A percentile compares a stretch with the other conserved stretches of the same genome.
phyloP scores from a whole-genome alignment of 2,888 invertebrate species.

The Parnassius glacialis region DNA sequence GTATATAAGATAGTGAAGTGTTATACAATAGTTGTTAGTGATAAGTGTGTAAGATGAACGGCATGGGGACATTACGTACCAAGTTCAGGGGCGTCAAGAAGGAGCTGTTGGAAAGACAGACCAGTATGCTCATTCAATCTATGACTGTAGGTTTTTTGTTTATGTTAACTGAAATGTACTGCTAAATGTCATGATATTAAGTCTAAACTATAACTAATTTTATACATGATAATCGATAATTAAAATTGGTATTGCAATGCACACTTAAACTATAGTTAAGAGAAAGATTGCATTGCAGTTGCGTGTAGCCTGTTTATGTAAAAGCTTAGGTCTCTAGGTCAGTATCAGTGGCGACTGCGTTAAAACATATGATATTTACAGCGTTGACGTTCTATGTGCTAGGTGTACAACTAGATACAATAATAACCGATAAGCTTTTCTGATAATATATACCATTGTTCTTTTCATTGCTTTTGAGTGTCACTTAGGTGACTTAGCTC shows the following conservation, averaged over 20 bases:
- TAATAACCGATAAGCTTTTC: neutral
- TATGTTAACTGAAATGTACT: no score
- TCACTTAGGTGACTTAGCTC: conserved; percentile 35
- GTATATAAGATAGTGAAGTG: conserved; percentile 39
- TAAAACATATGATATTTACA: conserved; percentile 5
- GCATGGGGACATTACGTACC: conserved; percentile 81
- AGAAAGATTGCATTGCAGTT: no score
- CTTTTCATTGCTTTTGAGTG: conserved; percentile 18
- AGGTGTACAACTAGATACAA: neutral
- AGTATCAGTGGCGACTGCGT: conserved; percentile 10
- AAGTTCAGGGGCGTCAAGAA: conserved; percentile 90
- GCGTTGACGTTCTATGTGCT: neutral
- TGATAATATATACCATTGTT: no score
- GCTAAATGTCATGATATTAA: no score
- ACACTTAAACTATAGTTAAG: no score
- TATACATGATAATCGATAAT: no score
- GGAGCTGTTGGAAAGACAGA: conserved; percentile 86
- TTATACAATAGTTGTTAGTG: conserved; percentile 23
- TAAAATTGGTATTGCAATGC: no score
- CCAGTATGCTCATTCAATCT: conserved; percentile 86
- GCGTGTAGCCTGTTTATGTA: neutral
- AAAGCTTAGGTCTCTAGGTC: conserved; percentile 8
- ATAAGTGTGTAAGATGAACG: conserved; percentile 63
- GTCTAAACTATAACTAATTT: no score
- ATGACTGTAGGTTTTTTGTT: conserved; percentile 87